Base-by-base conservation (phyloP, 2,888 invertebrate genomes). In the Magallana nippona region DNA sequence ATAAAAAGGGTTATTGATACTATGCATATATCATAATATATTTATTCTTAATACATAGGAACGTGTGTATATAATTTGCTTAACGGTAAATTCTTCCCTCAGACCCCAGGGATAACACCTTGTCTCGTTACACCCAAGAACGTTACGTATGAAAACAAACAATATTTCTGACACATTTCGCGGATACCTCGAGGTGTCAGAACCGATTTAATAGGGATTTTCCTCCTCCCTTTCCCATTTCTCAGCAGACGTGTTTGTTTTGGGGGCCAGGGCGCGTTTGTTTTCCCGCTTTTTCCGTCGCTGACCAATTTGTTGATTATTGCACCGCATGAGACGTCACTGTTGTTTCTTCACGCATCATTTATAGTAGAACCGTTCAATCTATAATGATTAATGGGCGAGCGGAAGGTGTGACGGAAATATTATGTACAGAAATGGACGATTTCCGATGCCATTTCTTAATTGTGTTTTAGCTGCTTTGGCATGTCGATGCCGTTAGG, bases 181-280 rank as follows among this genome's bases (percentile, higher is more conserved):
- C 71, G 71, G 71, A 71, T 71, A 27, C 71, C 27, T 71, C 15
- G 71, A 44, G 71, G 71, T 71, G 71, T 71, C 71, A 71, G 13
- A 71, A 71, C 22, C 32, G 71, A 71, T 27, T 71, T 71, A 71
- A 71, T 71, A 71, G 71, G 71, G 71, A 71, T 71, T 71, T 71
- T 32, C 32, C 15, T 32, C 32, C 32, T 27, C 22, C 32, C 44
- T 8, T 71, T 71, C 27, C 27, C 15, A 22, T 71, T 27, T 22
- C 71, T 32, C 19, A 11, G 27, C 32, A 27, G 27, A 27, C 71
- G 10, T 71, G 71, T 71, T 71, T 71, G 71, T 71, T 71, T 71
- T 22, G 71, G 71, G 71, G 22, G 44, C 44, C 11, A 22, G 71
- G 71, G 71, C 32, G 71, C 71, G 27, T 71, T 27, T 11, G 27